A percentile compares a stretch with the other conserved stretches of the same genome.
phyloP scores from a whole-genome alignment of 1,140 invertebrate genomes.

The Melanaphis sacchari region DNA sequence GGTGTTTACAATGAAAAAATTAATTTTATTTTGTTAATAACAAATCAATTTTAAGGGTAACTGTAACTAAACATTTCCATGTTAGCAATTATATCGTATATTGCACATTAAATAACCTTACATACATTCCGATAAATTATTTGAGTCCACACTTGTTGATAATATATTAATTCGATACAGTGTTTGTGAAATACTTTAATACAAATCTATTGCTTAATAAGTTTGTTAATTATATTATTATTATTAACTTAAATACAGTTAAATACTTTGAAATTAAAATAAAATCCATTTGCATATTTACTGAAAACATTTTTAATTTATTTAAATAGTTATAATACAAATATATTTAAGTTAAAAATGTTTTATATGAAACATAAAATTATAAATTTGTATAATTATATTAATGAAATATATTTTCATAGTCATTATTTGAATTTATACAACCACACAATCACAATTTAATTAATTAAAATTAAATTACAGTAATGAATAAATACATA shows the following conservation, averaged over 20 bases:
- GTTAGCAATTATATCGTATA: background rate
- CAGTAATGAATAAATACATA: background rate
- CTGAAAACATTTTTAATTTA: background rate
- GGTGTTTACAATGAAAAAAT: background rate
- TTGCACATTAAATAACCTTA: conserved; percentile 46
- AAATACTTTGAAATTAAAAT: background rate
- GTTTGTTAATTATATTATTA: conserved; percentile 2
- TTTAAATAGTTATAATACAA: too few relatives aligned
- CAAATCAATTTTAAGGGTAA: conserved; percentile 21
- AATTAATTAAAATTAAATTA: background rate
- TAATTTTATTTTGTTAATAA: background rate
- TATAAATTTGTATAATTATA: too few relatives aligned
- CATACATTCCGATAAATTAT: conserved; percentile 3
- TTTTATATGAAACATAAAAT: background rate
- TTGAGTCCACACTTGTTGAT: conserved; percentile 37
- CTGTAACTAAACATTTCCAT: background rate
- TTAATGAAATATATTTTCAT: too few relatives aligned
- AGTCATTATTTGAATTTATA: background rate
- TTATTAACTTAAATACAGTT: conserved; percentile 4
- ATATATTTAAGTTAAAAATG: background rate
- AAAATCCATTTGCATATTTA: background rate
- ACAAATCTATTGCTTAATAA: conserved; percentile 6
- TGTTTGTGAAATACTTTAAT: conserved; percentile 49
- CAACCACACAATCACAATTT: background rate
- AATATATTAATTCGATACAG: conserved; percentile 52